Evolutionary conservation across 2,797 vertebrate species (phyloP).

Genomic region (Helarctos malayanus): DNA sequence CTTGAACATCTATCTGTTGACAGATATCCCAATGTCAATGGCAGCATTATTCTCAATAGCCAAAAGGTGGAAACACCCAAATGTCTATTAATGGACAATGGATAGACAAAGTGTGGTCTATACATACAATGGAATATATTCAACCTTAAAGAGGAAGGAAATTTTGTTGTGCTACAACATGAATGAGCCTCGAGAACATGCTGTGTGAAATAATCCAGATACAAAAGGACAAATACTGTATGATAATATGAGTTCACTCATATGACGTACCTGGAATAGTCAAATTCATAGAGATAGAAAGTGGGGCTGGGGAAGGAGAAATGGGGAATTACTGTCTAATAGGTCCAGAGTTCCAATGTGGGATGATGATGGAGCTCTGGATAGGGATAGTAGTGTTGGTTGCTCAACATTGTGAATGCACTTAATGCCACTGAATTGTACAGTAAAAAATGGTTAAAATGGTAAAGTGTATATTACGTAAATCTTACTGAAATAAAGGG

Average conservation of each 20-base stretch:
- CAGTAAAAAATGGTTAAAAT: background rate
- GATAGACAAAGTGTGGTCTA: background rate
- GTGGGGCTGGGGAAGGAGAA: background rate
- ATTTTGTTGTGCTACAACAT: background rate
- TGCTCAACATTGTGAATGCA: background rate
- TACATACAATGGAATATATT: background rate
- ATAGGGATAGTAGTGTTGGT: background rate
- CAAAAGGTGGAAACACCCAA: background rate
- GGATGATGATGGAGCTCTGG: background rate
- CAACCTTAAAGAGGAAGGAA: slow-evolving; percentile 8
- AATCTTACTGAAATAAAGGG: background rate
- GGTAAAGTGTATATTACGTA: background rate
- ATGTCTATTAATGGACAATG: background rate
- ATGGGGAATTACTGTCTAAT: background rate
- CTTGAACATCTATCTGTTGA: background rate
- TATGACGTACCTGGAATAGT: background rate
- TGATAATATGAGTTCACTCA: background rate
- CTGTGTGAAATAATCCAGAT: background rate
- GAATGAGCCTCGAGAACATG: background rate
- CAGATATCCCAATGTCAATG: background rate
- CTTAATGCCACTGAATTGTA: background rate
- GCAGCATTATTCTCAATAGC: background rate
- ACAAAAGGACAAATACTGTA: background rate
- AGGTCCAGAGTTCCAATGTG: background rate
- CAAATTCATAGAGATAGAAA: background rate